Percentiles rank a stretch among this genome's conserved stretches.
Conservation (phyloP, 2,888 invertebrate genomes). For the Caenorhabditis sp. region DNA sequence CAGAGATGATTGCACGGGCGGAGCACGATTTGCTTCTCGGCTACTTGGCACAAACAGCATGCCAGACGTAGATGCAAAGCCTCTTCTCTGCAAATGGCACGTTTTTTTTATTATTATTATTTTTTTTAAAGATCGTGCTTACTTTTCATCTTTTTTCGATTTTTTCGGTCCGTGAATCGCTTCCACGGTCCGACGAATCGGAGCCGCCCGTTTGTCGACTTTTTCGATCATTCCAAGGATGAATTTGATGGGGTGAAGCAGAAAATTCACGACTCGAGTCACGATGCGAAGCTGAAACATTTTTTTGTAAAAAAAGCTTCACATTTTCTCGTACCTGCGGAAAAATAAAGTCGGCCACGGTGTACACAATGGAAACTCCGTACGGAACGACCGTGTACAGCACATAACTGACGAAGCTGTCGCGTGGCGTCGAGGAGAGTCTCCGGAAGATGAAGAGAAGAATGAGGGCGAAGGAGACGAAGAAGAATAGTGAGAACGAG, state of each 20-base stretch:
- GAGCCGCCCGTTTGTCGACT: slow-evolving; percentile 58
- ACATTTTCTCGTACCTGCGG: slow-evolving; percentile 43
- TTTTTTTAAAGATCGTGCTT: slow-evolving; percentile 10
- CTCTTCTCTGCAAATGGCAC: slow-evolving; percentile 41
- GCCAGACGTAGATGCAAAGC: slow-evolving; percentile 40
- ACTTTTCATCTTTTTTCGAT: slow-evolving; percentile 10
- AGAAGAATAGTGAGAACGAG: slow-evolving; percentile 46
- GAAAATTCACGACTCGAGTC: slow-evolving; percentile 24
- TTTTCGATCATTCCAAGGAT: slow-evolving; percentile 57
- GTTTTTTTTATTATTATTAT: background rate
- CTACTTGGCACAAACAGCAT: slow-evolving; percentile 55
- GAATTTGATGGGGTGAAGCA: slow-evolving; percentile 60
- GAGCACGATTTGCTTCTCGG: slow-evolving; percentile 57
- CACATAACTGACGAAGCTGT: slow-evolving; percentile 54
- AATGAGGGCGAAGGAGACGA: slow-evolving; percentile 33
- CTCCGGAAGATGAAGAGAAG: slow-evolving; percentile 40
- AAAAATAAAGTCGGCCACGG: slow-evolving; percentile 52
- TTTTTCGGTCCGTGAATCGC: slow-evolving; percentile 46
- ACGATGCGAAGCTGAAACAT: slow-evolving; percentile 46
- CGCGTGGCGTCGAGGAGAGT: slow-evolving; percentile 37
- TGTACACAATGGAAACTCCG: slow-evolving; percentile 57
- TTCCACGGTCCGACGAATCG: slow-evolving; percentile 60
- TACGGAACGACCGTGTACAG: slow-evolving; percentile 62
- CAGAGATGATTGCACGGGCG: slow-evolving; percentile 64
- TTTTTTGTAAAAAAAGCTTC: background rate